These are phyloP conservation scores for Solenopsis invicta DNA, from an alignment of 1,140 invertebrate species.

Conservation along the genomic window DNA sequence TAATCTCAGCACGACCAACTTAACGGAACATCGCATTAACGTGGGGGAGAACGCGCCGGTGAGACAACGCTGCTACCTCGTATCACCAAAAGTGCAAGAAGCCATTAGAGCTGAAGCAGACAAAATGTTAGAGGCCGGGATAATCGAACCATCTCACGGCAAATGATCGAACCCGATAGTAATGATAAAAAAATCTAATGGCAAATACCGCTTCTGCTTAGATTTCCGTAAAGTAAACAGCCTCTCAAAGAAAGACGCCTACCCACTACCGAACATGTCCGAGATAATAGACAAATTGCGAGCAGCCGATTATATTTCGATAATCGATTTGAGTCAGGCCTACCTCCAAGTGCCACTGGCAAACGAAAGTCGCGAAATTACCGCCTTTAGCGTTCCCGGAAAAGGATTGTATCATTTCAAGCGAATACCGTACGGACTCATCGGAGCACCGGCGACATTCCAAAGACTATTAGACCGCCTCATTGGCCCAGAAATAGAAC, in stretches of 20 bases:
- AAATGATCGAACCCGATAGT: too few species aligned
- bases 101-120: too few species aligned
- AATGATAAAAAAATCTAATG: too few species aligned
- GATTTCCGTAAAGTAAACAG: too few species aligned
- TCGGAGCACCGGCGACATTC: background rate
- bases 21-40: background rate
- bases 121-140: too few species aligned
- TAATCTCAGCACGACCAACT: accelerated
- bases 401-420: background rate
- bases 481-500: background rate
- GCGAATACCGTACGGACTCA: background rate
- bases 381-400: background rate
- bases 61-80: background rate
- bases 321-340: background rate
- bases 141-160: too few species aligned
- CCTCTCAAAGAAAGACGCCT: too few species aligned
- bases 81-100: background rate
- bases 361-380: background rate
- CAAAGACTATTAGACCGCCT: background rate
- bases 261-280: too few species aligned
- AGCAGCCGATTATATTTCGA: background rate
- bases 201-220: too few species aligned
- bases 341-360: background rate
- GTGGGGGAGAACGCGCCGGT: background rate
- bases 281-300: too few species aligned